A percentile compares a stretch with the other conserved stretches of the same genome.
phyloP scores from a whole-genome alignment of 2,113 vertebrate species.

The Solenodon paradoxus region DNA sequence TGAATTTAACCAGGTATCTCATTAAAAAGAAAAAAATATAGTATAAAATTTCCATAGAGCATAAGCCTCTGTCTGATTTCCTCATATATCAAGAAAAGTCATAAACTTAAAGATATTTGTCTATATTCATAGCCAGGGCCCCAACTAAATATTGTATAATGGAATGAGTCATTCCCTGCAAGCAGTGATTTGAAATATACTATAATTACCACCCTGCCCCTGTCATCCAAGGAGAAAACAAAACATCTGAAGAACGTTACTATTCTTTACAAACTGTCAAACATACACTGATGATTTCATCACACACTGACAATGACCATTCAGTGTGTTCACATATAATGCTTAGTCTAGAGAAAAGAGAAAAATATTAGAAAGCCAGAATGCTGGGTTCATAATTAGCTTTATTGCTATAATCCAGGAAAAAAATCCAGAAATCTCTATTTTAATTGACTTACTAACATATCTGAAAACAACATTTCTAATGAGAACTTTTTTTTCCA shows the following conservation, averaged over 20 bases:
- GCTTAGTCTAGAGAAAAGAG: background rate
- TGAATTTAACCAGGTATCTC: constrained; percentile 69
- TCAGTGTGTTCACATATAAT: background rate
- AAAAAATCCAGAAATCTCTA: background rate
- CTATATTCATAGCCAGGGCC: background rate
- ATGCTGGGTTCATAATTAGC: background rate
- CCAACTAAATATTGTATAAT: background rate
- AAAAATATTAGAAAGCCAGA: background rate
- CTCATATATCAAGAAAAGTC: constrained; percentile 44
- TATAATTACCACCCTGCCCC: background rate
- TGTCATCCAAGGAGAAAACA: background rate
- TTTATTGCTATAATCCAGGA: background rate
- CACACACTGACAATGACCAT: constrained; percentile 11
- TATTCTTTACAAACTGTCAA: background rate
- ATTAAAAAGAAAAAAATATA: constrained; percentile 78
- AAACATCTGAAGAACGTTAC: background rate
- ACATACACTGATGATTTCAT: background rate
- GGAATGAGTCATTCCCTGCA: constrained; percentile 22
- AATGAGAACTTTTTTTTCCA: constrained; percentile 44
- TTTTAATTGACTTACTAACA: constrained; percentile 55
- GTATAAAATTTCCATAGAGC: constrained; percentile 68
- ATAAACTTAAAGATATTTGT: constrained; percentile 32
- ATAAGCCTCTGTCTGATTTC: constrained; percentile 29
- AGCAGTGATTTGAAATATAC: constrained; percentile 29
- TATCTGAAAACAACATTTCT: constrained; percentile 59